phyloP scores from a whole-genome alignment of 2,888 invertebrate species.

The Cistogaster globosa region DNA sequence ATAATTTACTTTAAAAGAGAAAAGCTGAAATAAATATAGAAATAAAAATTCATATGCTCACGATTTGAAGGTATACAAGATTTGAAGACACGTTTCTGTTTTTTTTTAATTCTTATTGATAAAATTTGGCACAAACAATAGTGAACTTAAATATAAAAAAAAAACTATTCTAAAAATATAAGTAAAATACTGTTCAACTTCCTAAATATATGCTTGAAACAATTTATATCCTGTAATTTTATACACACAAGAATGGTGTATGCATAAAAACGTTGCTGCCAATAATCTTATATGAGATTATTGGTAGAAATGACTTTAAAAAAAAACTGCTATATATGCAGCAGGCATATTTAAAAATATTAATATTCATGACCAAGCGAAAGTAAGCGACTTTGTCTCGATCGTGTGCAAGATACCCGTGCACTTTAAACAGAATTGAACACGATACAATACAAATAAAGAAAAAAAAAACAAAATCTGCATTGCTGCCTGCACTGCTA shows the following conservation, averaged over 20 bases:
- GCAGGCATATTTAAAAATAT: constrained; percentile 73
- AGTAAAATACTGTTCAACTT: constrained; percentile 37
- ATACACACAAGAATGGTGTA: background rate
- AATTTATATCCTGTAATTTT: constrained; percentile 67
- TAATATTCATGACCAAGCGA: constrained; percentile 78
- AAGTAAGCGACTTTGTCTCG: constrained; percentile 73
- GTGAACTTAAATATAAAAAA: constrained; percentile 4
- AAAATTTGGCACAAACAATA: constrained; percentile 52
- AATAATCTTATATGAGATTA: constrained; percentile 5
- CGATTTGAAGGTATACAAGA: constrained; percentile 41
- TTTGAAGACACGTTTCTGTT: constrained; percentile 56
- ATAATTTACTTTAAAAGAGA: background rate
- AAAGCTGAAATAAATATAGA: constrained; percentile 27
- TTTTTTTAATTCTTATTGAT: constrained; percentile 44
- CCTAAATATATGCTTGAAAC: constrained; percentile 58
- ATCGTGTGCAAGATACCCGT: constrained; percentile 61
- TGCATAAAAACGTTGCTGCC: constrained; percentile 13
- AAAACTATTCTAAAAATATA: constrained; percentile 17
- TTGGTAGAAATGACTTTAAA: constrained; percentile 4
- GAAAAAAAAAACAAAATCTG: constrained; percentile 21
- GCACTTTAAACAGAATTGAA: constrained; percentile 62
- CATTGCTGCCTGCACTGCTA: constrained; percentile 16
- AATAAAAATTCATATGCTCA: constrained; percentile 61
- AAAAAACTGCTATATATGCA: constrained; percentile 54
- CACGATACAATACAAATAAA: constrained; percentile 34